Conservation (phyloP, 1,140 invertebrate genomes). For the Acromyrmex heyeri region DNA sequence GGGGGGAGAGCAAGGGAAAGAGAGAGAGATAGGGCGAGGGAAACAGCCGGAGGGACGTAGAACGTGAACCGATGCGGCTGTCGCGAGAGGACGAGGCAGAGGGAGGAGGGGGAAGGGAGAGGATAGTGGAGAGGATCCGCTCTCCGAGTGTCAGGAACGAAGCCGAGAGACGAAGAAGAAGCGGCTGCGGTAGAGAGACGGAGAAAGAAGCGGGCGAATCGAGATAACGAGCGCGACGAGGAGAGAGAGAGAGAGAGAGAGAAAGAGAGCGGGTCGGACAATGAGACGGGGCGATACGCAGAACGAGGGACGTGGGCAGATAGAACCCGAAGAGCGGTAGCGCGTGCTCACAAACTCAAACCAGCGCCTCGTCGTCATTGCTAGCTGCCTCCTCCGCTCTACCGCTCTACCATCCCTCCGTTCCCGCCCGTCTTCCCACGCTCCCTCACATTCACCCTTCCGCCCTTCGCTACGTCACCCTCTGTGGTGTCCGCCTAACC, state of each 20-base stretch:
- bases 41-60: conserved; percentile 55
- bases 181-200: conserved; percentile 47
- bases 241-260: neutral
- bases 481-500: conserved; percentile 36
- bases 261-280: neutral
- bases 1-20: neutral
- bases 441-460: conserved; percentile 51
- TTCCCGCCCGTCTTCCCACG: conserved; percentile 4
- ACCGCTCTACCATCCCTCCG: too few species aligned
- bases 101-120: neutral
- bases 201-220: conserved; percentile 55
- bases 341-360: too few species aligned
- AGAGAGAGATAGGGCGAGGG: conserved; percentile 7
- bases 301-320: conserved; percentile 69
- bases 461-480: conserved; percentile 59
- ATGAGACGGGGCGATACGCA: conserved; percentile 56
- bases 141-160: conserved; percentile 72
- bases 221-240: conserved; percentile 67
- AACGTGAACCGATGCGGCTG: conserved; percentile 71
- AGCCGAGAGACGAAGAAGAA: conserved; percentile 58
- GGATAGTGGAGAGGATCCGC: conserved; percentile 49
- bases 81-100: conserved; percentile 66
- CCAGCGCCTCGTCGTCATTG: too few species aligned
- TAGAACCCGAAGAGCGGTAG: conserved; percentile 41
- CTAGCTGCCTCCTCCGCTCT: too few species aligned